phyloP scores from a whole-genome alignment of 2,113 vertebrate genomes.

The Oceanites oceanicus region DNA sequence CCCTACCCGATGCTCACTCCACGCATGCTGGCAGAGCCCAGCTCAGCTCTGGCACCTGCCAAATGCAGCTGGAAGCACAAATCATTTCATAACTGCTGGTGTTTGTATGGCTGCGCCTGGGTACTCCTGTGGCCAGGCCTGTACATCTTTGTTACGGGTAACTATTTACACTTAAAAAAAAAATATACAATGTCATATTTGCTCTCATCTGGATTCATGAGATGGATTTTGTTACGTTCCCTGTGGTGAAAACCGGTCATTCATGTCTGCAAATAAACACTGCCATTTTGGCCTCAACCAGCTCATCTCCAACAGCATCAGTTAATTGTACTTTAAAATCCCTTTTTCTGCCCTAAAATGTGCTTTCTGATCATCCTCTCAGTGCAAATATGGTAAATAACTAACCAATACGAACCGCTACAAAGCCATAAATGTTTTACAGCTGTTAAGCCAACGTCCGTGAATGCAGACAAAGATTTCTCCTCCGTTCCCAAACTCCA shows the following conservation, averaged over 20 bases:
- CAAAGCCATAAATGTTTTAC: constrained; percentile 7
- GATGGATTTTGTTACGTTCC: constrained; percentile 21
- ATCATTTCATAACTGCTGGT: constrained; percentile 28
- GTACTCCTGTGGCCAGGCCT: constrained; percentile 24
- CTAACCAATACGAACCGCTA: background rate
- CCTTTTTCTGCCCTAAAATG: constrained; percentile 30
- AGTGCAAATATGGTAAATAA: constrained; percentile 30
- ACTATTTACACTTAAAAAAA: constrained; percentile 27
- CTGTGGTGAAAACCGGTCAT: constrained; percentile 39
- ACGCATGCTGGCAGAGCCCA: background rate
- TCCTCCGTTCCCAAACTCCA: background rate
- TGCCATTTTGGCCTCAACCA: constrained; percentile 36
- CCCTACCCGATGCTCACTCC: background rate
- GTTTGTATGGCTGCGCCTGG: background rate
- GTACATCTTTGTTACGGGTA: constrained; percentile 34
- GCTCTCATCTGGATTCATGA: constrained; percentile 47
- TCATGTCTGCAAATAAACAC: constrained; percentile 49
- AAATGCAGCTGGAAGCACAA: constrained; percentile 51
- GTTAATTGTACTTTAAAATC: constrained; percentile 57
- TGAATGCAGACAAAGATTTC: background rate
- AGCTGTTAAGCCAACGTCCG: constrained; percentile 11
- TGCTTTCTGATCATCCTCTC: constrained; percentile 21
- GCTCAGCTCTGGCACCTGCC: background rate
- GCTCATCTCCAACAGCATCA: constrained; percentile 27
- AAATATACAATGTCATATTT: constrained; percentile 1